Conservation (phyloP, 2,888 invertebrate species). For the Orthonevra nobilis region DNA sequence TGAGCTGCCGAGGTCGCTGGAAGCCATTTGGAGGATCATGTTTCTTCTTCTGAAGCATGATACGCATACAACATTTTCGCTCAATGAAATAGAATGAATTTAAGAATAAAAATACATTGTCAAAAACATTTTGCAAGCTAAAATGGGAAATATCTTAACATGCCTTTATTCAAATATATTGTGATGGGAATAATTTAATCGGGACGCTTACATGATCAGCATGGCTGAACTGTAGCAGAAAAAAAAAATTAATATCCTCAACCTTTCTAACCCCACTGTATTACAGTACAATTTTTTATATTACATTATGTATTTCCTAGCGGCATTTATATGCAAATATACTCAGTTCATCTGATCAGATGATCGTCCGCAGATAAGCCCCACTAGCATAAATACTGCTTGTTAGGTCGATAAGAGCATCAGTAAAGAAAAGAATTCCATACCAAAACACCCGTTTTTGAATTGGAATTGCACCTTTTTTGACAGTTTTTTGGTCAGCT, state of each 20-base stretch:
- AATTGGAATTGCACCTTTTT: too few species aligned
- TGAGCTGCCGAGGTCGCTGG: not conserved
- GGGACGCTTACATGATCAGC: not conserved
- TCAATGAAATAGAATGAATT: too few species aligned
- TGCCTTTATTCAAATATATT: not conserved
- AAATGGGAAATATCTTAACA: not conserved
- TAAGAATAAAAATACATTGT: too few species aligned
- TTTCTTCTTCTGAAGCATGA: not conserved
- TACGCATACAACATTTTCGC: not conserved
- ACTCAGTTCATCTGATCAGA: too few species aligned
- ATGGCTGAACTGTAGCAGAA: not conserved
- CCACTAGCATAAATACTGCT: too few species aligned
- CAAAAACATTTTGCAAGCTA: not conserved
- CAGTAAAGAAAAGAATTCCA: too few species aligned
- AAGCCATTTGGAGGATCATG: not conserved
- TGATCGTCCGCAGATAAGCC: too few species aligned
- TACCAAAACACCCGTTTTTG: too few species aligned
- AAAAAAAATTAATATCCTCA: not conserved
- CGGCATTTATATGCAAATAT: too few species aligned
- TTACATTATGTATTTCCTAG: too few species aligned
- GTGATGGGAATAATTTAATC: not conserved
- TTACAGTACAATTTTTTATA: not conserved
- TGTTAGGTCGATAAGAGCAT: too few species aligned
- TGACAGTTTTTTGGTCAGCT: too few species aligned
- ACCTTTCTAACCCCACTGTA: not conserved